Conservation (phyloP, 2,797 vertebrate genomes). For the Chelmon rostratus region DNA sequence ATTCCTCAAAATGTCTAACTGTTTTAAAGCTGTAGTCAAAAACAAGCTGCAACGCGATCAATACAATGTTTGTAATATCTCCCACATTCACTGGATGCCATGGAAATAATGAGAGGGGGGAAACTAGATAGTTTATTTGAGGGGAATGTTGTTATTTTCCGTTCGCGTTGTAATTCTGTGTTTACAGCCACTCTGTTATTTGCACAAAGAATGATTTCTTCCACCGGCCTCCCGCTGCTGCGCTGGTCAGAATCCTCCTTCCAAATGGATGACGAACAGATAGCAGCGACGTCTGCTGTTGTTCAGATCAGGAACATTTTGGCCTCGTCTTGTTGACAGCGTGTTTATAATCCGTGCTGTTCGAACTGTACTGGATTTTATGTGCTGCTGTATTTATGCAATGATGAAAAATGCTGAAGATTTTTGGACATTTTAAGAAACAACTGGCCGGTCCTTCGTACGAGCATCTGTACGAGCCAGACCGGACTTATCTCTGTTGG, state of each 20-base stretch:
- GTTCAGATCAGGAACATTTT: slow-evolving; percentile 39
- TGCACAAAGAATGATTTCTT: slow-evolving; percentile 17
- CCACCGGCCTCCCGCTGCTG: slow-evolving; percentile 26
- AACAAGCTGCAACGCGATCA: background rate
- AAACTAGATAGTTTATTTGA: background rate
- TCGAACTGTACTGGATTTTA: slow-evolving; percentile 26
- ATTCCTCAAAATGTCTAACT: background rate
- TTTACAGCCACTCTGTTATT: slow-evolving; percentile 25
- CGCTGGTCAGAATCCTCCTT: background rate
- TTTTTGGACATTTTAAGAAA: slow-evolving; percentile 55
- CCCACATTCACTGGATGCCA: background rate
- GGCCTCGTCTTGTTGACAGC: slow-evolving; percentile 40
- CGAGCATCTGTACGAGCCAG: slow-evolving; percentile 61
- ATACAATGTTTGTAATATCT: background rate
- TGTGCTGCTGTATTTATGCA: slow-evolving; percentile 29
- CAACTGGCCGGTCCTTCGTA: slow-evolving; percentile 18
- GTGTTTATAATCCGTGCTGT: slow-evolving; percentile 52
- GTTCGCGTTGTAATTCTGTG: slow-evolving; percentile 27
- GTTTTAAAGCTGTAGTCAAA: background rate
- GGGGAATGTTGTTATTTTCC: slow-evolving; percentile 23
- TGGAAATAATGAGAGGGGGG: slow-evolving; percentile 16
- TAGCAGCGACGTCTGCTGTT: slow-evolving; percentile 1
- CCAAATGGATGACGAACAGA: slow-evolving; percentile 5
- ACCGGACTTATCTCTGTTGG: slow-evolving; percentile 58
- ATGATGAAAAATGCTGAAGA: slow-evolving; percentile 30